Conservation (phyloP, 2,888 invertebrate species). For the Polietes domitor region DNA sequence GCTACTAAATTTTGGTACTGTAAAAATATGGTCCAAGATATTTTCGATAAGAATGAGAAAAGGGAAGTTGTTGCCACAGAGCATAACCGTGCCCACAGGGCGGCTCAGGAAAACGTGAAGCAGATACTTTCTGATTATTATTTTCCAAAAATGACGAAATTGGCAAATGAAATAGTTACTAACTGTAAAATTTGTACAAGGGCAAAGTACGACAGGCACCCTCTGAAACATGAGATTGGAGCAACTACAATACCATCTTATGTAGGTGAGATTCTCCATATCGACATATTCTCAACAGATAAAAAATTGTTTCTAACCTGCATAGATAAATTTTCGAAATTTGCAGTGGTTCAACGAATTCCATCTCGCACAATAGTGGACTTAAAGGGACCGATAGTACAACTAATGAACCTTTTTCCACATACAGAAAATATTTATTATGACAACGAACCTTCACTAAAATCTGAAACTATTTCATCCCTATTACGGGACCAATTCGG, state of each 20-base stretch:
- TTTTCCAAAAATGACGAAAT: slow-evolving; percentile 40
- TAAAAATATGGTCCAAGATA: slow-evolving; percentile 39
- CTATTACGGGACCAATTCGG: slow-evolving; percentile 26
- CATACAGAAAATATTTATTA: slow-evolving; percentile 2
- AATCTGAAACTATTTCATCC: slow-evolving; percentile 20
- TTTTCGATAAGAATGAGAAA: slow-evolving; percentile 19
- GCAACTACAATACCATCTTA: slow-evolving; percentile 28
- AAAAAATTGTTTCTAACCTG: slow-evolving; percentile 64
- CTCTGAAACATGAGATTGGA: slow-evolving; percentile 12
- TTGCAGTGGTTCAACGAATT: slow-evolving; percentile 66
- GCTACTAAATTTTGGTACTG: slow-evolving; percentile 55
- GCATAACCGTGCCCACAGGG: slow-evolving; percentile 47
- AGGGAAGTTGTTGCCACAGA: slow-evolving; percentile 22
- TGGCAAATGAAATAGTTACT: slow-evolving; percentile 12
- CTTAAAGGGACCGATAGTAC: slow-evolving; percentile 43
- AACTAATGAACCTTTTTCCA: slow-evolving; percentile 17
- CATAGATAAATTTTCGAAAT: slow-evolving; percentile 68
- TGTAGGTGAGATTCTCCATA: slow-evolving; percentile 41
- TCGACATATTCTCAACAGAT: slow-evolving; percentile 62
- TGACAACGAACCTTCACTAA: slow-evolving; percentile 37
- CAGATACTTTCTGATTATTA: slow-evolving; percentile 37
- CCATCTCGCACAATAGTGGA: slow-evolving; percentile 66
- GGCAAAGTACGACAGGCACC: slow-evolving; percentile 41
- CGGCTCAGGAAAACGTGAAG: no score
- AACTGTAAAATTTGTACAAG: slow-evolving; percentile 33